Percentiles rank a stretch among this genome's conserved stretches.
These are phyloP conservation scores for Liolophura sinensis DNA, from an alignment of 1,140 invertebrate species.

Conservation along the genomic window DNA sequence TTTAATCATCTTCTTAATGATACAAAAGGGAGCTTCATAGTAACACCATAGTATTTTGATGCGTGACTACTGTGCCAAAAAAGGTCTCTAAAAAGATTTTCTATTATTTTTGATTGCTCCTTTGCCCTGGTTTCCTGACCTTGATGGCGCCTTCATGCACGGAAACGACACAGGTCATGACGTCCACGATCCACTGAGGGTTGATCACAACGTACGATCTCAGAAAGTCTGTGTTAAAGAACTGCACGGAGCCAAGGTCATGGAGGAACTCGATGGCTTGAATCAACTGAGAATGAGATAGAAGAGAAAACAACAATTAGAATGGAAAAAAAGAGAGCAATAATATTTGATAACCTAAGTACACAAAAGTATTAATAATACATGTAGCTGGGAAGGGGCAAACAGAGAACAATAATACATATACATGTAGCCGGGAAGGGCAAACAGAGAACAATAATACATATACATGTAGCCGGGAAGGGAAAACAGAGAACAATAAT, in stretches of 20 bases:
- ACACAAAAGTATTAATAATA: too few relatives aligned
- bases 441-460: too few relatives aligned
- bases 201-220: constrained; percentile 51
- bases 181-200: constrained; percentile 59
- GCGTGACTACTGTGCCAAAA: background rate
- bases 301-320: background rate
- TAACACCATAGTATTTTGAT: background rate
- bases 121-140: constrained; percentile 19
- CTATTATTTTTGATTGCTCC: background rate
- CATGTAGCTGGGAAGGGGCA: too few relatives aligned
- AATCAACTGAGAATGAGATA: constrained; percentile 31
- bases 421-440: too few relatives aligned
- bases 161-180: constrained; percentile 56
- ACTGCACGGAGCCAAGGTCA: constrained; percentile 55
- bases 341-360: too few relatives aligned
- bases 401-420: too few relatives aligned
- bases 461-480: too few relatives aligned
- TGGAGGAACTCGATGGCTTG: constrained; percentile 54
- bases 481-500: too few relatives aligned
- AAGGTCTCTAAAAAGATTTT: background rate
- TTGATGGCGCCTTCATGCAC: constrained; percentile 49
- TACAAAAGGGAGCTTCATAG: background rate
- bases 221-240: constrained; percentile 53
- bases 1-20: background rate
- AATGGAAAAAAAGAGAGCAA: background rate